These are phyloP conservation scores for Drosophila setifemur DNA, from an alignment of 1,140 invertebrate species.

Conservation along the genomic window DNA sequence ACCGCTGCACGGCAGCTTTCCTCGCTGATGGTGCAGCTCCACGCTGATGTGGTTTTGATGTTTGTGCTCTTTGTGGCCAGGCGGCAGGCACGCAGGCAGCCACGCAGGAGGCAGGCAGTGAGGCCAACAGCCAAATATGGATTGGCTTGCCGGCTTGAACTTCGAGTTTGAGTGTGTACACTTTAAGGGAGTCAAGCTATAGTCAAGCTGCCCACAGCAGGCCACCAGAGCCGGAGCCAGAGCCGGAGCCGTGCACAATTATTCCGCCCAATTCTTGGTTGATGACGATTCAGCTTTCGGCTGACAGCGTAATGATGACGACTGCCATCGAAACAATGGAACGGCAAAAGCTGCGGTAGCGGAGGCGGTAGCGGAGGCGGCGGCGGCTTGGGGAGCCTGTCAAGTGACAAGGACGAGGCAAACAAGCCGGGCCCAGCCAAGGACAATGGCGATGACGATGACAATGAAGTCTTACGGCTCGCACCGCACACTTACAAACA, in stretches of 20 bases:
- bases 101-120: too few relatives aligned
- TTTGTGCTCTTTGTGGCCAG: slow-evolving; percentile 56
- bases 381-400: slow-evolving; percentile 55
- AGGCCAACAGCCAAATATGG: slow-evolving; percentile 18
- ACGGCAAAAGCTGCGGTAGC: slow-evolving; percentile 10
- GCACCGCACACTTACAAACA: slow-evolving; percentile 18
- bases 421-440: slow-evolving; percentile 62
- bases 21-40: slow-evolving; percentile 2
- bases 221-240: slow-evolving; percentile 1
- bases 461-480: slow-evolving; percentile 68
- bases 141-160: slow-evolving; percentile 11
- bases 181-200: slow-evolving; percentile 41
- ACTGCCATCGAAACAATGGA: slow-evolving; percentile 56
- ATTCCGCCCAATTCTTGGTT: slow-evolving; percentile 55
- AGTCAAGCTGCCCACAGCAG: slow-evolving; percentile 8
- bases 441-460: slow-evolving; percentile 64
- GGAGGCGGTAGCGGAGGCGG: slow-evolving; percentile 6
- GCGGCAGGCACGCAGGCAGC: too few relatives aligned
- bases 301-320: slow-evolving; percentile 72
- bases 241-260: slow-evolving; percentile 22
- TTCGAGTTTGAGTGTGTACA: slow-evolving; percentile 7
- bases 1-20: slow-evolving; percentile 6
- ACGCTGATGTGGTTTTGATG: slow-evolving; percentile 75
- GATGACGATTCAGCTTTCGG: slow-evolving; percentile 58
- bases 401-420: slow-evolving; percentile 65